These are phyloP conservation scores for Ranitomeya variabilis DNA, from an alignment of 2,113 vertebrate genomes.

Conservation along the genomic window DNA sequence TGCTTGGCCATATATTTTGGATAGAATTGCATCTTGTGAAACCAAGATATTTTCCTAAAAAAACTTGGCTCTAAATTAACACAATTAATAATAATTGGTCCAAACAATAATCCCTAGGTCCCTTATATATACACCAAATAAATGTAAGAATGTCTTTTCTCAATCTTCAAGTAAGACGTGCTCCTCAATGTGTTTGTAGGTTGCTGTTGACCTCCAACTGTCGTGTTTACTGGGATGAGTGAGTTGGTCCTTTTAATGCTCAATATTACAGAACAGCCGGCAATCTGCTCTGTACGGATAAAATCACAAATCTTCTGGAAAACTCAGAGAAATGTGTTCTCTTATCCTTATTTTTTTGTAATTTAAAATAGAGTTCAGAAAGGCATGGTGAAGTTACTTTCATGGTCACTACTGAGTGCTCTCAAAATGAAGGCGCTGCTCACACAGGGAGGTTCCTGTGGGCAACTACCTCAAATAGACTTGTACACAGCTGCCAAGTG, in stretches of 20 bases:
- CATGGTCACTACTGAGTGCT: not conserved
- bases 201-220: slow-evolving; percentile 15
- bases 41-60: no score
- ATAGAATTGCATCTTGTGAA: no score
- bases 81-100: no score
- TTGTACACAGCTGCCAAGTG: not conserved
- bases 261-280: slow-evolving; percentile 20
- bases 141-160: not conserved
- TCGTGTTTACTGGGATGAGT: slow-evolving; percentile 21
- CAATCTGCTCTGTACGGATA: slow-evolving; percentile 18
- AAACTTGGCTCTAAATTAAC: no score
- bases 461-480: not conserved
- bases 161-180: slow-evolving; percentile 1
- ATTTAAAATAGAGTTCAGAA: slow-evolving; percentile 29
- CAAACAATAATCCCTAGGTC: not conserved
- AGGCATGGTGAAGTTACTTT: not conserved
- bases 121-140: not conserved
- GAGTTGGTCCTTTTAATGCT: slow-evolving; percentile 23
- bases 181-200: not conserved
- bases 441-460: not conserved
- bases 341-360: slow-evolving; percentile 15
- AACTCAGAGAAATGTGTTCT: slow-evolving; percentile 7
- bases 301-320: slow-evolving; percentile 22
- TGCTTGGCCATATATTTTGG: no score
- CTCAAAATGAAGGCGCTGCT: not conserved